Conservation (phyloP, 2,113 vertebrate genomes). For the Daboia siamensis region DNA sequence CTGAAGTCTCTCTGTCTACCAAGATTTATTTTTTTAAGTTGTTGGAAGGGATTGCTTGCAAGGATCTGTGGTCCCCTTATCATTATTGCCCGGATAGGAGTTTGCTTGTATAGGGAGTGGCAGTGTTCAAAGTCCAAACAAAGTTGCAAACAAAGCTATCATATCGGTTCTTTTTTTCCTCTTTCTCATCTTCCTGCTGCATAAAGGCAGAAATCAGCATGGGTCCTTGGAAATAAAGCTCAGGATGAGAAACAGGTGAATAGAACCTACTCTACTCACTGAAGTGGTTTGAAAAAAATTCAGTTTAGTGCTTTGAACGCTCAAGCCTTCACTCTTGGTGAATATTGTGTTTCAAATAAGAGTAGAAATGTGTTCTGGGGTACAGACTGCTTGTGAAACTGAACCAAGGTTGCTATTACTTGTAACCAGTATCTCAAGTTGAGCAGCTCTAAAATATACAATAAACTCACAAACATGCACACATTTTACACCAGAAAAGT, state of each 20-base stretch:
- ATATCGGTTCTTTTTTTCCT: background rate
- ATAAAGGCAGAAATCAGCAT: background rate
- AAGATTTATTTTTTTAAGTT: background rate
- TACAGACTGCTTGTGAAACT: background rate
- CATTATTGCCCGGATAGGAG: rapidly evolving
- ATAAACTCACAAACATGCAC: background rate
- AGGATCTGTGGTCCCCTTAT: rapidly evolving
- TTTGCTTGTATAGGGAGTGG: background rate
- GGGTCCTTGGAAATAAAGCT: background rate
- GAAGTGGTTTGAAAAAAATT: background rate
- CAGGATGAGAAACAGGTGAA: background rate
- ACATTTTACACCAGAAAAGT: background rate
- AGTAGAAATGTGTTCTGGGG: background rate
- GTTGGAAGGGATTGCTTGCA: background rate
- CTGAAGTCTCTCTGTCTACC: background rate
- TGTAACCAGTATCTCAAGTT: background rate
- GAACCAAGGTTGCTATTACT: background rate
- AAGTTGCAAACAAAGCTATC: background rate
- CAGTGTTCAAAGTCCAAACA: background rate
- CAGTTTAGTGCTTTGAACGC: background rate
- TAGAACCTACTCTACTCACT: background rate
- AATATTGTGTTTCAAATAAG: background rate
- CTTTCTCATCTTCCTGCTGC: background rate
- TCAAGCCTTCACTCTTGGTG: background rate
- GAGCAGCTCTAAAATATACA: background rate